Base-by-base conservation (phyloP, 2,888 invertebrate species). In the Lithophane leautieri region DNA sequence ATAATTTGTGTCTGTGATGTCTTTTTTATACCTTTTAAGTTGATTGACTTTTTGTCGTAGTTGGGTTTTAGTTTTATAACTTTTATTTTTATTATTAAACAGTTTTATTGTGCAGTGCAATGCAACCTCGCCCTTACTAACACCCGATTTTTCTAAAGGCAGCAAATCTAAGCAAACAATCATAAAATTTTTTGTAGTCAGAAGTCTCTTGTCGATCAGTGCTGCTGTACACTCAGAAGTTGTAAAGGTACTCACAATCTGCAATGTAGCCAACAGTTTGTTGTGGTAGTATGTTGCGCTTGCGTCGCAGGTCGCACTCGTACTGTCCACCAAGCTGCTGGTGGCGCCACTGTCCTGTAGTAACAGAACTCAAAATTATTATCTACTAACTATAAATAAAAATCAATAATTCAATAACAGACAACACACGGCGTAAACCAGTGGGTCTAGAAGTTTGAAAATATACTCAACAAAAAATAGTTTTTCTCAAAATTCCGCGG, bases 251-350 rank as follows among this genome's bases (percentile, higher is more conserved):
- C 95, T 92, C 67, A 96, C 96, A 80, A 95, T 91, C 83, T 93
- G 92, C 86, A 93, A 81, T 0, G 95, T 94, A 25, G 95, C 91
- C 22, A 92, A 80, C 61, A 95, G 90, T 82, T 95, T 94, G 86
- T 90, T 92, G 80, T 90, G 91, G 80, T 93, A 94, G 82, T 91
- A 90, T 0, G 89, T 85, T 68, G 91, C 93, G 50, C 67, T 78
- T 9, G 90, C 90, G 70, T 88, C 91, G 72, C 91, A 92, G 34
- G 90, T 85, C 63, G 91, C 90, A 79, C 88, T 88, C 50, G 89
- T 83, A 81, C 95, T 95, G 75, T 93, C 94, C 94, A 68, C 70
- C 52, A 84, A 54, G 34, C 81, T 81, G 63, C 77, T 73, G 19
- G 80, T 82, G 70, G 78, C 87, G 9, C 82, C 80, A 69, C 89